Evolutionary conservation across 2,888 invertebrate genomes (phyloP).

Genomic region (Rhingia campestris): DNA sequence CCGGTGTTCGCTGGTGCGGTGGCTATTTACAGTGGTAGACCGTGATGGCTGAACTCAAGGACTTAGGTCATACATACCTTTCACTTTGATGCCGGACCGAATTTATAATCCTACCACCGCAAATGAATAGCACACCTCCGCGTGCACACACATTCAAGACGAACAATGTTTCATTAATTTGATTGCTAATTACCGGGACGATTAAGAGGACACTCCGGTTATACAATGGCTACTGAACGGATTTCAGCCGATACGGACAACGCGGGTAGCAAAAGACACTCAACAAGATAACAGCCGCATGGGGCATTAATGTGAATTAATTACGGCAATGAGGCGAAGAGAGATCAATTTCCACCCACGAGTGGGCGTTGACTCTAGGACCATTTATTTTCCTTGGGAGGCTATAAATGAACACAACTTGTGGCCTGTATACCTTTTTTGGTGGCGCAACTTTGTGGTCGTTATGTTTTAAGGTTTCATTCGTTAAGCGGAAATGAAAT

Average conservation of each 20-base stretch:
- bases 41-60: constrained; percentile 26
- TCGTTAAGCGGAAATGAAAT: too few species aligned
- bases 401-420: neutral
- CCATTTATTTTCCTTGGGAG: constrained; percentile 16
- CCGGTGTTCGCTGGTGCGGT: constrained; percentile 21
- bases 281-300: constrained; percentile 9
- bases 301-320: constrained; percentile 58
- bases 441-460: neutral
- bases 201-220: constrained; percentile 50
- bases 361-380: constrained; percentile 19
- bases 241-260: constrained; percentile 12
- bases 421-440: neutral
- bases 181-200: constrained; percentile 67
- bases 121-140: neutral
- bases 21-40: constrained; percentile 7
- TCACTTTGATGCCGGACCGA: constrained; percentile 3
- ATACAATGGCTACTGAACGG: constrained; percentile 33
- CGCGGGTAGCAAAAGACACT: constrained; percentile 28
- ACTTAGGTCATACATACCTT: constrained; percentile 9
- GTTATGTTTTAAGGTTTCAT: neutral
- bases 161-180: constrained; percentile 56
- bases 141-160: constrained; percentile 16
- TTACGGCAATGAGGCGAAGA: constrained; percentile 18
- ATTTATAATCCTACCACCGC: constrained; percentile 31
- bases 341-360: constrained; percentile 25